phyloP scores from a whole-genome alignment of 1,140 invertebrate genomes.

The Tetramorium simillimum region DNA sequence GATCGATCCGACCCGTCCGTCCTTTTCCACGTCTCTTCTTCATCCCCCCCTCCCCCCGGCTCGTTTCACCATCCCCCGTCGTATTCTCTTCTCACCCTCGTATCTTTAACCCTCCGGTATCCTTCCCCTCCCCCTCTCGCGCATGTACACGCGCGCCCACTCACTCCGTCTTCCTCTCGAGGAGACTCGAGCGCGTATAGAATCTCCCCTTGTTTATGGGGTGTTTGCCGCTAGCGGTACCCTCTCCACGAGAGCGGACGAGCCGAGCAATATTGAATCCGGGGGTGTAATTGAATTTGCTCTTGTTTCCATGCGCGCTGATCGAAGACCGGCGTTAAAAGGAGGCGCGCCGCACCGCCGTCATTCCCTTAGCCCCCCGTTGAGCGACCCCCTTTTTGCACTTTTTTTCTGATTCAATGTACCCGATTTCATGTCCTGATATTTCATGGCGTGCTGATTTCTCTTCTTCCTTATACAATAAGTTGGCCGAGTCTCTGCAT shows the following conservation, averaged over 20 bases:
- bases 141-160: slow-evolving; percentile 26
- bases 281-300: slow-evolving; percentile 79
- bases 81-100: slow-evolving; percentile 32
- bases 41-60: slow-evolving; percentile 24
- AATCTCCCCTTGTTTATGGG: slow-evolving; percentile 80
- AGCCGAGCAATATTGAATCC: slow-evolving; percentile 75
- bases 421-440: background rate
- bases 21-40: slow-evolving; percentile 57
- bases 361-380: background rate
- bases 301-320: slow-evolving; percentile 77
- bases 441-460: background rate
- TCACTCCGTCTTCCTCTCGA: slow-evolving; percentile 47
- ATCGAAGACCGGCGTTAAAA: slow-evolving; percentile 73
- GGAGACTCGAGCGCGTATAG: slow-evolving; percentile 68
- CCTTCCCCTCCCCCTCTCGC: background rate
- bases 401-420: slow-evolving; percentile 16
- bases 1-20: slow-evolving; percentile 63
- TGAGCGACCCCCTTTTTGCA: too few relatives aligned
- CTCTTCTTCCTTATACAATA: background rate
- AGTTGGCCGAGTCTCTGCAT: background rate
- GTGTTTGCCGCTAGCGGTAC: slow-evolving; percentile 74
- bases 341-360: slow-evolving; percentile 40
- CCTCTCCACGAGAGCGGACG: slow-evolving; percentile 65
- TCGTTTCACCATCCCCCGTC: background rate
- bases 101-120: slow-evolving; percentile 44